Evolutionary conservation across 2,113 vertebrate genomes (phyloP), one percentile per base, ranked within the genome.

Genomic region (Catharus minimus): DNA sequence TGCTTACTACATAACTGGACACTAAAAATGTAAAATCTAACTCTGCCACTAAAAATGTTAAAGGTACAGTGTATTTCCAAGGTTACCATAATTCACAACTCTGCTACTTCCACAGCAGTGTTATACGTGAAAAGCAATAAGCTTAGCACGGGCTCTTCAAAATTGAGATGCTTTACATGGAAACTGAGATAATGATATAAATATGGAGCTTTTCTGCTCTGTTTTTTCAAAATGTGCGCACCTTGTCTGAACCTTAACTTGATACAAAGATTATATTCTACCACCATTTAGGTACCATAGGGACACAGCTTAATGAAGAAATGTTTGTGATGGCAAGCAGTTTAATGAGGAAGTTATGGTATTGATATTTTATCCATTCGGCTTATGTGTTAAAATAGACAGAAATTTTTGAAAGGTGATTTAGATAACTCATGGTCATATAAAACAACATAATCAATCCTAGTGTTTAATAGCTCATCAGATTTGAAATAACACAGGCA

Each of bases 1-100:
- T 92, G 38, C 53, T 86, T 95, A 53, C 66, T 90, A 60, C 52
- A 92, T 60, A 78, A 84, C 47, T 41, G 67, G 67, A 94, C 66
- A 33, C 90, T 95, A 93, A 97, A 95, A 93, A 86, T 27, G 13
- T 62, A 83, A 88, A 84, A 89, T 92, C 85, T 89, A 97, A 94
- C 73, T 97, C 68, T 83, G 43, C 11, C 6, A 82, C 49, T 41
- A 46, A 30, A 81, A 74, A 38, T 86, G 38, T 46, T 89, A 74
- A 94, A 89, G 49, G 76, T 85, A 67, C 72, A 38, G 8, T 36
- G 32, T 43, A 75, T 73, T 88, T 91, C 67, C 78, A 62, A 57
- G 49, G 60, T 64, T 39, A 41, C 10, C 61, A 65, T 84, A 55
- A 39, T 28, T 92, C 67, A 43, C 58, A 67, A 43, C 28, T 53